phyloP scores from a whole-genome alignment of 2,113 vertebrate genomes.

The Cathartes aura region DNA sequence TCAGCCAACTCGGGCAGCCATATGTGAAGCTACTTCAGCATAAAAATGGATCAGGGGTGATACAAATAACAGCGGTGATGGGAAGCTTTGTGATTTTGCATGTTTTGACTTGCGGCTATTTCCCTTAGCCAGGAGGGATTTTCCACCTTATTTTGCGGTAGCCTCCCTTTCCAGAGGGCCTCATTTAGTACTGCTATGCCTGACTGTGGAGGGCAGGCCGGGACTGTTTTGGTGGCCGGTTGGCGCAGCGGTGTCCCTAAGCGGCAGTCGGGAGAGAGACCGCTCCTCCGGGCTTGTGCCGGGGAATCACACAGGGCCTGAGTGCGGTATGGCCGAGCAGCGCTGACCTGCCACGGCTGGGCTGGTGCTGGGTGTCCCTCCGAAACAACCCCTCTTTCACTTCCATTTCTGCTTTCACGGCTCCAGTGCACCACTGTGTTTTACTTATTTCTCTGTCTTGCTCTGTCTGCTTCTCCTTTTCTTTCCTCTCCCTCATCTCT shows the following conservation, averaged over 20 bases:
- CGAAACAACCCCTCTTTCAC: background rate
- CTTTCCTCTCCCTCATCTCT: background rate
- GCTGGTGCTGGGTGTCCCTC: background rate
- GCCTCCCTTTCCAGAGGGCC: background rate
- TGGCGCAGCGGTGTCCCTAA: background rate
- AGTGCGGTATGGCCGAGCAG: accelerated
- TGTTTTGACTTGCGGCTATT: background rate
- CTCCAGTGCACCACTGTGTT: background rate
- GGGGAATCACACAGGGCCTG: background rate
- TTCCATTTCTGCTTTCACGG: constrained; percentile 32
- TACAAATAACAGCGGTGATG: background rate
- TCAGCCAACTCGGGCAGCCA: background rate
- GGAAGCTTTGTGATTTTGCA: background rate
- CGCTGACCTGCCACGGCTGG: background rate
- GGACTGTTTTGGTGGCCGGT: background rate
- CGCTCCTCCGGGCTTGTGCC: background rate
- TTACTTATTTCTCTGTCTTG: constrained; percentile 27
- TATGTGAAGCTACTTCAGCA: background rate
- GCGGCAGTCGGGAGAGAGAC: background rate
- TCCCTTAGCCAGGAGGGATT: background rate
- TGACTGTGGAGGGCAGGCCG: accelerated
- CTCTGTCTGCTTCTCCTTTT: constrained; percentile 12
- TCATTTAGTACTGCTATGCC: background rate
- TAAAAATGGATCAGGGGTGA: background rate
- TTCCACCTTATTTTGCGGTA: background rate